Base-by-base conservation (phyloP, 2,797 vertebrate species). In the Galagoides demidoff region DNA sequence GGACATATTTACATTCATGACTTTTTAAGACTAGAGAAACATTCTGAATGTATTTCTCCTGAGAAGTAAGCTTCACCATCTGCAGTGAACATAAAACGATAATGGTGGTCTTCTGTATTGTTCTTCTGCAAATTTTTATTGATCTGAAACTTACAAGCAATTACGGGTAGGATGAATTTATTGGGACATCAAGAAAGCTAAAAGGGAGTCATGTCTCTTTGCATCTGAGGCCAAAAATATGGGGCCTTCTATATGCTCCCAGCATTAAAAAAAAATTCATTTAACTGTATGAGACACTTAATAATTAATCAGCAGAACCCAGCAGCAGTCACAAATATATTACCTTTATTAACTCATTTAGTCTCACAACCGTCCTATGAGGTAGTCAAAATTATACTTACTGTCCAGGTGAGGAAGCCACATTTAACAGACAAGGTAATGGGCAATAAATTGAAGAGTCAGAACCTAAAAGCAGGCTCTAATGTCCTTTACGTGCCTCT, bases 121-220 rank as follows among this genome's bases (percentile, higher is more conserved):
- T 17, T 66, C 94, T 96, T 79, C 73, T 91, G 45, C 71, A 82
- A 93, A 92, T 85, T 93, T 79, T 77, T 95, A 85, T 82, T 95
- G 59, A 92, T n/a, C 64, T 70, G 25, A 77, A 82, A 82, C 63
- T 79, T 49, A 70, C 11, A 71, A 84, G 12, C 34, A 83, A 45
- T 94, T 92, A 85, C 4, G 10, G 25, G 29, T 95, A 85, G 78
- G 39, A 90, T 55, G 6, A 79, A 92, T 61, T 78, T 88, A 88
- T 85, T 37, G 76, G 4, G 7, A 90, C 4, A 52, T 81, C 81
- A 94, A 79, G 83, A 77, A 89, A 31, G 45, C 25, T 23, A 66
- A 78, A 92, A 64, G 9, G 10, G 34, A 89, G 8, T 0, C 1
- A 9, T 63, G 0, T 12, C 12, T 78, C 22, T 73, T 55, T 74